Conservation (phyloP, 2,888 invertebrate genomes). For the Acrocyrtus sp. region DNA sequence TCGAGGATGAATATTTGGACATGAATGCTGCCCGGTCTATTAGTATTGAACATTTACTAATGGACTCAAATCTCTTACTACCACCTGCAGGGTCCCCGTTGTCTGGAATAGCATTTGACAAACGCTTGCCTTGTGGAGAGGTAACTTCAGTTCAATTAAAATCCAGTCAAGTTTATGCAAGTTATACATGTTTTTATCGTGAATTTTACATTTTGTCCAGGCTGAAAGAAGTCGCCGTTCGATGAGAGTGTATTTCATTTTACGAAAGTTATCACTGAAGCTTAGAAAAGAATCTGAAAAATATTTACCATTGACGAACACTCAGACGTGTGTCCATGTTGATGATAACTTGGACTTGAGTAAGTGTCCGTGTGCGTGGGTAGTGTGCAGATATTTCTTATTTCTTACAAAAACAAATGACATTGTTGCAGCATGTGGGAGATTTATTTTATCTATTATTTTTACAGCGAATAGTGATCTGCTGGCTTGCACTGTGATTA, state of each 20-base stretch:
- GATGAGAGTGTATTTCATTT: constrained; percentile 91
- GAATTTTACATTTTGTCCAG: constrained; percentile 67
- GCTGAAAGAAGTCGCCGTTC: constrained; percentile 88
- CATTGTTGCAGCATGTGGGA: background rate
- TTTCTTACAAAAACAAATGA: background rate
- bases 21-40: constrained; percentile 82
- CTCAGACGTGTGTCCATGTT: constrained; percentile 88
- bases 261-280: constrained; percentile 82
- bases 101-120: constrained; percentile 94
- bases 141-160: constrained; percentile 69
- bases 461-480: constrained; percentile 92
- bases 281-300: constrained; percentile 85
- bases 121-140: constrained; percentile 95
- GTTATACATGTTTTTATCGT: background rate
- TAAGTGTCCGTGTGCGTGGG: too few species aligned
- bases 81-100: constrained; percentile 96
- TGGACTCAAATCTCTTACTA: constrained; percentile 94
- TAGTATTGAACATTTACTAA: constrained; percentile 94
- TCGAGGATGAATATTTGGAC: constrained; percentile 97
- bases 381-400: background rate
- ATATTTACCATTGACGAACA: constrained; percentile 89
- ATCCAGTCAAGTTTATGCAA: background rate
- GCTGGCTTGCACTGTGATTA: constrained; percentile 93
- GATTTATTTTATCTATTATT: background rate
- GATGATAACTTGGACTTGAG: constrained; percentile 96